Conservation (phyloP, 2,113 vertebrate genomes). For the Hippoglossus stenolepis region DNA sequence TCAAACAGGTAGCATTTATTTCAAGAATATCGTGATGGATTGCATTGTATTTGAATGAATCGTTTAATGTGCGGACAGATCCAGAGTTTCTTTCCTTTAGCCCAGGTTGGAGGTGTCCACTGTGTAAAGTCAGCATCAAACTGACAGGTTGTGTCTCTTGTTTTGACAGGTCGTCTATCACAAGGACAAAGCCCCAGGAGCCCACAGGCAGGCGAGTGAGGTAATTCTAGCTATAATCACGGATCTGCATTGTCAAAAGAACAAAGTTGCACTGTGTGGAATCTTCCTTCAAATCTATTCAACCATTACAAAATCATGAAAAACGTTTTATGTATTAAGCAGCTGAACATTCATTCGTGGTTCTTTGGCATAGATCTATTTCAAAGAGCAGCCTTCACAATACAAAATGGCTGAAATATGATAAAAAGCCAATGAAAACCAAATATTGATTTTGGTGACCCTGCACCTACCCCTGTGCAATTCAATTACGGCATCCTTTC, state of each 20-base stretch:
- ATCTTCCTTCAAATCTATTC: not conserved
- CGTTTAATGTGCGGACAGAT: too few relatives aligned
- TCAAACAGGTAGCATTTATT: constrained; percentile 13
- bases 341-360: not conserved
- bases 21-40: not conserved
- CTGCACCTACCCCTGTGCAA: not conserved
- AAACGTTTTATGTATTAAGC: not conserved
- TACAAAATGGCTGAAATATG: not conserved
- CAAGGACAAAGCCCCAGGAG: constrained; percentile 33
- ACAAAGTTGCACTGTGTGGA: constrained; percentile 2
- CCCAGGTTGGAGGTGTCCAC: too few relatives aligned
- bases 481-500: not conserved
- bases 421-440: not conserved
- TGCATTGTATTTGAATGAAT: not conserved
- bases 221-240: constrained; percentile 23
- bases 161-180: constrained; percentile 28
- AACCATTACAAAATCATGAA: not conserved
- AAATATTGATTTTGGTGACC: constrained; percentile 26
- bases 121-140: too few relatives aligned
- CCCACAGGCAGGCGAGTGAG: constrained; percentile 11
- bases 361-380: not conserved
- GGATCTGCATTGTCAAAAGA: constrained; percentile 4
- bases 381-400: not conserved
- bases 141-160: too few relatives aligned
- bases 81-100: too few relatives aligned